Conservation (phyloP, 2,113 vertebrate genomes). For the Neodon shergylaensis region DNA sequence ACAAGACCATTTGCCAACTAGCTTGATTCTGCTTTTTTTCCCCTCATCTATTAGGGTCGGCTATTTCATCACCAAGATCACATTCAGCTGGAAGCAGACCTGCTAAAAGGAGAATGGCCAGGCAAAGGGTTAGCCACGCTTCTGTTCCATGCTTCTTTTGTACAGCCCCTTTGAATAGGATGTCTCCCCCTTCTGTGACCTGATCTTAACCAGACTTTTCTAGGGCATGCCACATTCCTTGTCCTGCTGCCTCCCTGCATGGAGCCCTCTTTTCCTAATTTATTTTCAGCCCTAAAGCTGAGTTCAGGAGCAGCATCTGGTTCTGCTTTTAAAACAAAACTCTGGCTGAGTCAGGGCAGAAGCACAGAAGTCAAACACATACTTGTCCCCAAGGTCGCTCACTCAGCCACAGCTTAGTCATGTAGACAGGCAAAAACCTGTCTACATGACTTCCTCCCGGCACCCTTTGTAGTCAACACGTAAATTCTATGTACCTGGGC, state of each 20-base stretch:
- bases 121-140: background rate
- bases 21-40: background rate
- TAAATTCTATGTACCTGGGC: background rate
- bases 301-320: conserved; percentile 76
- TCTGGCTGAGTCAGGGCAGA: conserved; percentile 50
- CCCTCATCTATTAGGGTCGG: background rate
- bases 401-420: background rate
- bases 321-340: conserved; percentile 64
- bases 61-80: background rate
- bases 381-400: conserved; percentile 35
- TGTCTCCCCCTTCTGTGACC: background rate
- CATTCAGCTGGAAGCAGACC: background rate
- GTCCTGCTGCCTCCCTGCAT: background rate
- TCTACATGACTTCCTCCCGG: background rate
- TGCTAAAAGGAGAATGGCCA: background rate
- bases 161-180: background rate
- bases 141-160: background rate
- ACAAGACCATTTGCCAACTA: background rate
- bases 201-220: conserved; percentile 28
- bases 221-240: conserved; percentile 38
- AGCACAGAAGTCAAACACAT: conserved; percentile 11
- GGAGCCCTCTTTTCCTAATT: conserved; percentile 68
- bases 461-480: conserved; percentile 28
- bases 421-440: too few relatives aligned
- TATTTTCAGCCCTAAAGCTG: conserved; percentile 75